Conservation (phyloP, 2,888 invertebrate species). For the Baronia brevicornis region DNA sequence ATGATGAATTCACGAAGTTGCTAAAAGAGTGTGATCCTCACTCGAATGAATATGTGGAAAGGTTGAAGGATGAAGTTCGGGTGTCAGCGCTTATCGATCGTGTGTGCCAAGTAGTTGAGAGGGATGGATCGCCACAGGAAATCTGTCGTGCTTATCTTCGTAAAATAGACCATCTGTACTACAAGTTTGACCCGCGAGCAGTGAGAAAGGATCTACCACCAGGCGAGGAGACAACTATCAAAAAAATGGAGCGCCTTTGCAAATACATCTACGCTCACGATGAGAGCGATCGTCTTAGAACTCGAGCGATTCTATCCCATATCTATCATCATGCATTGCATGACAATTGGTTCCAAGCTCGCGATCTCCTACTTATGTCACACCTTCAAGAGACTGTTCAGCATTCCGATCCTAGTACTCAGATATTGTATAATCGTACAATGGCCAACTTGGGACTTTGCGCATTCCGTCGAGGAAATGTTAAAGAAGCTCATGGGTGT, state of each 20-base stretch:
- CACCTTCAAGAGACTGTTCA: constrained; percentile 99
- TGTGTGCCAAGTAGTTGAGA: constrained; percentile 79
- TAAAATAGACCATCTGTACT: constrained; percentile 98
- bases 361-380: constrained; percentile 90
- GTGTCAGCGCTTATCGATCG: constrained; percentile 94
- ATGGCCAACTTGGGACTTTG: constrained; percentile 99
- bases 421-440: constrained; percentile 97
- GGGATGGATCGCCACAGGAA: constrained; percentile 86
- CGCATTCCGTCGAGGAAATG: constrained; percentile 97
- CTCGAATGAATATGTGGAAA: constrained; percentile 96
- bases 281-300: constrained; percentile 92
- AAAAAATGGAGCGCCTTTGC: constrained; percentile 95
- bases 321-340: constrained; percentile 99
- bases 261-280: constrained; percentile 97
- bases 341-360: constrained; percentile 96
- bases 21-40: constrained; percentile 98
- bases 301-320: constrained; percentile 96
- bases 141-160: constrained; percentile 95
- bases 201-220: constrained; percentile 83
- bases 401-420: constrained; percentile 98
- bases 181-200: constrained; percentile 91
- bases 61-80: constrained; percentile 91
- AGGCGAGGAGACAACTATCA: constrained; percentile 83
- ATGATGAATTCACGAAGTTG: constrained; percentile 98
- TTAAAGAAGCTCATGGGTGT: constrained; percentile 98